A percentile compares a stretch with the other conserved stretches of the same genome.
Conservation (phyloP, 64 coral and sea anemone genomes). For the Orbicella faveolata region DNA sequence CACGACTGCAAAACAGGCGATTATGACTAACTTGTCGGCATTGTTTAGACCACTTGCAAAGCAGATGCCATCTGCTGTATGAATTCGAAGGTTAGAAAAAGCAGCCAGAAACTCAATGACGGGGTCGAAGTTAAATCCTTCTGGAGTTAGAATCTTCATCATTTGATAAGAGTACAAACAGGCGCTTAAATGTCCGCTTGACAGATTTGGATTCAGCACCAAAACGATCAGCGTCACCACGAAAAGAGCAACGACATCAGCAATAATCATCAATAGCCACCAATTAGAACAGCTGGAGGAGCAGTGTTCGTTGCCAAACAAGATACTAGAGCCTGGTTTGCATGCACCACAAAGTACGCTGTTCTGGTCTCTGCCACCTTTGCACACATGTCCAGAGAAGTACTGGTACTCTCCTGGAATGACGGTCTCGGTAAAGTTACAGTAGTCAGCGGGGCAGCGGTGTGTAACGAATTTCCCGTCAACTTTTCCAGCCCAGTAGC, state of each 20-base stretch:
- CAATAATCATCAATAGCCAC: not conserved
- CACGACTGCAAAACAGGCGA: not conserved
- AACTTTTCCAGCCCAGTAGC: constrained; percentile 86
- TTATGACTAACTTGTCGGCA: not conserved
- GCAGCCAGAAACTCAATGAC: not conserved
- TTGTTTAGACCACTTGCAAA: not conserved
- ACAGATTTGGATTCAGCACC: not conserved
- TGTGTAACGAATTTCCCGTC: constrained; percentile 34
- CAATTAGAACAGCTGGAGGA: constrained; percentile 11
- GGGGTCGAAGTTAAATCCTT: not conserved
- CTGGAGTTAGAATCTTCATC: not conserved
- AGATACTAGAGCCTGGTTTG: constrained; percentile 50
- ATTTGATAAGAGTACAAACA: not conserved
- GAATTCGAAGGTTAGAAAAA: not conserved
- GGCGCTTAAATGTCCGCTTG: not conserved
- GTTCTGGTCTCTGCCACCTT: constrained; percentile 10
- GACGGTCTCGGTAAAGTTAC: constrained; percentile 7
- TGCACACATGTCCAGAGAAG: constrained; percentile 46
- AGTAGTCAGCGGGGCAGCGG: constrained; percentile 71
- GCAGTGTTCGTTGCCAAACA: constrained; percentile 62
- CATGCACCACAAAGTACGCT: constrained; percentile 75
- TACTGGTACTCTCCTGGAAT: constrained; percentile 40
- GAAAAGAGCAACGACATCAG: not conserved
- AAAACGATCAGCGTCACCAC: not conserved
- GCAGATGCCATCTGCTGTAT: not conserved